A percentile compares a stretch with the other conserved stretches of the same genome.
Evolutionary conservation across 1,140 invertebrate species (phyloP).

Genomic region (Lasioglossum albipes): DNA sequence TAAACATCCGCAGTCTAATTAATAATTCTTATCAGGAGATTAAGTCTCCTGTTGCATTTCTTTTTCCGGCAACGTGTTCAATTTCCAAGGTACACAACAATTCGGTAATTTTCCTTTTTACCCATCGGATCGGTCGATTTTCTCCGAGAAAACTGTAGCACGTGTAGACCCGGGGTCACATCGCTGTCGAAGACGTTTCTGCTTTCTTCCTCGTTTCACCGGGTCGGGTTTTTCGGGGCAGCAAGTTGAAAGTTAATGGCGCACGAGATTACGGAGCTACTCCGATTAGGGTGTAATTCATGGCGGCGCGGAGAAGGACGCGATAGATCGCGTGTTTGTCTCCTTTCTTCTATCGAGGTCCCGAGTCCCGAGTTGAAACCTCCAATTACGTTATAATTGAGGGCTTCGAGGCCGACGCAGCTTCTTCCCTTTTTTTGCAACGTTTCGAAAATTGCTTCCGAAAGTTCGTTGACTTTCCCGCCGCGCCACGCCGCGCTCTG

Average conservation of each 20-base stretch:
- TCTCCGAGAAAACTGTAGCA: neutral
- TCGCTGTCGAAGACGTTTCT: neutral
- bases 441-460: conserved; percentile 46
- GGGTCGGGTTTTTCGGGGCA: neutral
- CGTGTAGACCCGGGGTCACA: neutral
- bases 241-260: conserved; percentile 33
- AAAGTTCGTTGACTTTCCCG: conserved; percentile 46
- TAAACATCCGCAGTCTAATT: no score
- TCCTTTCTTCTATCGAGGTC: conserved; percentile 45
- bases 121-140: neutral
- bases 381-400: conserved; percentile 59
- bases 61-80: no score
- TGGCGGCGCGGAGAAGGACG: conserved; percentile 30
- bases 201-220: conserved; percentile 23
- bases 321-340: conserved; percentile 50
- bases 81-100: neutral
- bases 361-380: conserved; percentile 26
- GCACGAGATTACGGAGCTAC: conserved; percentile 27
- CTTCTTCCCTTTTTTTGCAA: conserved; percentile 11
- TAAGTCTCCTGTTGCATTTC: no score
- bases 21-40: no score
- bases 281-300: conserved; percentile 42
- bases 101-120: neutral
- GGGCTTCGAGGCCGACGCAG: conserved; percentile 22
- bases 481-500: neutral